phyloP scores from a whole-genome alignment of 1,140 invertebrate species.

The Akabosia matsudoensis region DNA sequence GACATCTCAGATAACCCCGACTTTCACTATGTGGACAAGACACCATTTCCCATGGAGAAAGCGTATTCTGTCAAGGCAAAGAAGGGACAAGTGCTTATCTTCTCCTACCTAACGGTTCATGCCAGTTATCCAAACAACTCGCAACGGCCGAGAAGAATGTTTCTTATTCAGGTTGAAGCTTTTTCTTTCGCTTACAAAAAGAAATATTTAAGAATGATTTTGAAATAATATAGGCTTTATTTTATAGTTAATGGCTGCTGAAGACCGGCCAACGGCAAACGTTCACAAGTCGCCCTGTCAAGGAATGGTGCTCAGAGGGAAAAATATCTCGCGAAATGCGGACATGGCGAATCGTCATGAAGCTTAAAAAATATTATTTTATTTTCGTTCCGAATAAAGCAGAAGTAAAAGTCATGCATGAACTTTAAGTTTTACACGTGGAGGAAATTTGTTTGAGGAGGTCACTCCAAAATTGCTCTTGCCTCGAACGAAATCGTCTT shows the following conservation, averaged over 20 bases:
- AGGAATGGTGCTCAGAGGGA: slow-evolving; percentile 56
- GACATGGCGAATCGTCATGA: slow-evolving; percentile 46
- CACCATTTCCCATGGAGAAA: slow-evolving; percentile 57
- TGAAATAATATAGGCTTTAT: neutral
- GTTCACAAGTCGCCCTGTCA: slow-evolving; percentile 57
- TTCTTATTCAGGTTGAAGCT: slow-evolving; percentile 56
- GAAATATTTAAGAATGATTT: neutral
- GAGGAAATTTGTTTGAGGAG: slow-evolving; percentile 17
- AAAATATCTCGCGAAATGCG: slow-evolving; percentile 52
- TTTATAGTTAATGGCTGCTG: slow-evolving; percentile 52
- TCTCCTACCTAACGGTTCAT: slow-evolving; percentile 63
- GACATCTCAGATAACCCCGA: neutral
- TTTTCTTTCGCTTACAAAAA: neutral
- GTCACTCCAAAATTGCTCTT: slow-evolving; percentile 30
- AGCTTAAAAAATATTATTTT: neutral
- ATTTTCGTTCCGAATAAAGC: neutral
- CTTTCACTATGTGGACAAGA: slow-evolving; percentile 44
- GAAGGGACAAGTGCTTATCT: slow-evolving; percentile 59
- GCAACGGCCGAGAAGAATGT: slow-evolving; percentile 56
- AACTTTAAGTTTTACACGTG: too few relatives aligned
- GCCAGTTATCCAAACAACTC: slow-evolving; percentile 61
- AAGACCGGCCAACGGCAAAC: slow-evolving; percentile 56
- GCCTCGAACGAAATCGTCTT: slow-evolving; percentile 10
- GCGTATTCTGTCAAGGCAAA: slow-evolving; percentile 57
- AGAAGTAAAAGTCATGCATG: too few relatives aligned